Base-by-base conservation (phyloP, 92 coral and sea anemone species). In the Epizoanthus fatuus region DNA sequence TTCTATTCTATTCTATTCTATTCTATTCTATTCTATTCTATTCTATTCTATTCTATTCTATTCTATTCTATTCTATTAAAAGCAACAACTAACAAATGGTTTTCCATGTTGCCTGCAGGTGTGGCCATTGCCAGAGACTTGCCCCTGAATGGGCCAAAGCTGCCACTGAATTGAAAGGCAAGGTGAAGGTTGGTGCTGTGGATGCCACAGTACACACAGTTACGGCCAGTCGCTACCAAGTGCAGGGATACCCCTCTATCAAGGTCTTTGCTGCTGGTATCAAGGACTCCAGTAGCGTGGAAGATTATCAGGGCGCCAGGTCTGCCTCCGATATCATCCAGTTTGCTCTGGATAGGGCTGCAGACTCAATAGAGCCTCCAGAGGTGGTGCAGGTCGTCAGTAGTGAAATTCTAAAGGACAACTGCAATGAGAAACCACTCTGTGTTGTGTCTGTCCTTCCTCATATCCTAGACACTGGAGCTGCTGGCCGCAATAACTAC, bases 71-170 rank as follows among this genome's bases (percentile, higher is more conserved):
- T 44, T 7, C 1, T 49, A 49, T 49, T 49, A 49, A 10, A 49
- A 49, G 53, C 9, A 47, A 10, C 52, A 47, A 9, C 9, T 53
- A 5, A 16, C 13, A 35, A 13, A 37, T 66, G 8, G n/a, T 17
- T 38, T 74, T 64, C 37, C 56, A 12, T 66, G 69, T 57, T 2
- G 7, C 4, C 49, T 0, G 20, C 39, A 94, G 98, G 98, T 97
- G 99, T 95, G 99, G 99, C 32, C 99, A 97, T 64, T 97, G 99
- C 69, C 99, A 97, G 75, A 87, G 98, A 16, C 93, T 97, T 62
- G 98, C 96, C 54, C 99, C 99, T 8, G 99, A 97, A 68, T 97
- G 99, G 99, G 95, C 92, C 55, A 97, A 97, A 84, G 99, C 91
- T 14, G 99, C 99, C 4, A 70, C 89, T 7, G 98, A 97, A 72